Percentiles rank a stretch among this genome's conserved stretches.
Conservation (phyloP, 2,113 vertebrate species). For the Aplodontia rufa region DNA sequence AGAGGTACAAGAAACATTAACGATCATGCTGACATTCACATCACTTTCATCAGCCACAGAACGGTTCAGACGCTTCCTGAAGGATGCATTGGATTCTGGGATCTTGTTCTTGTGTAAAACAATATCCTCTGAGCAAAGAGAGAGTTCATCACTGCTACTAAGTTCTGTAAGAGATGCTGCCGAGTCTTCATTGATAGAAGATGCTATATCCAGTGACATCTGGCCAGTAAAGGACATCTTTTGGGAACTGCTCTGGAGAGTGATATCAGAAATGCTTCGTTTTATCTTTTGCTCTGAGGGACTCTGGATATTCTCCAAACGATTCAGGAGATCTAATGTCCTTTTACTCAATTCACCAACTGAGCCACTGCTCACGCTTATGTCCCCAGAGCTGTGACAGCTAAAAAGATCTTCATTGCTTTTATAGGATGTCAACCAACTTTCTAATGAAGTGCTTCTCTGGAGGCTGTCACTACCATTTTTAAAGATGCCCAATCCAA, state of each 20-base stretch:
- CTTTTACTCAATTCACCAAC: constrained; percentile 95
- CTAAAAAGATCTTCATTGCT: constrained; percentile 89
- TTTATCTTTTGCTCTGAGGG: constrained; percentile 93
- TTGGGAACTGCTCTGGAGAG: constrained; percentile 89
- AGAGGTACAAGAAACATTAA: constrained; percentile 97
- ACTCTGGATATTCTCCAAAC: constrained; percentile 96
- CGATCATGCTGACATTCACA: constrained; percentile 96
- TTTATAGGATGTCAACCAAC: constrained; percentile 90
- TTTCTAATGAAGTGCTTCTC: constrained; percentile 94
- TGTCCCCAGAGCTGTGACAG: constrained; percentile 88
- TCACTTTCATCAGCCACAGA: constrained; percentile 91
- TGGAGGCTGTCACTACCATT: constrained; percentile 87
- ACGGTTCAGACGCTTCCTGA: constrained; percentile 88
- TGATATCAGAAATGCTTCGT: constrained; percentile 95
- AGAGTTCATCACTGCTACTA: constrained; percentile 95
- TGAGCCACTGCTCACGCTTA: constrained; percentile 85
- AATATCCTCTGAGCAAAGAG: constrained; percentile 94
- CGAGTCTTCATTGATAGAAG: constrained; percentile 92
- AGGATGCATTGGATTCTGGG: constrained; percentile 89
- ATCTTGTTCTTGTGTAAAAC: constrained; percentile 88
- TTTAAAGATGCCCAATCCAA: constrained; percentile 88
- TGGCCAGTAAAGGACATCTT: constrained; percentile 85
- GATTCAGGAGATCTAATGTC: constrained; percentile 95
- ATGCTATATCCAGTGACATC: constrained; percentile 84
- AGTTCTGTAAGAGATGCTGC: constrained; percentile 93